These are phyloP conservation scores for Apis laboriosa DNA, from an alignment of 1,140 invertebrate genomes.

Conservation along the genomic window DNA sequence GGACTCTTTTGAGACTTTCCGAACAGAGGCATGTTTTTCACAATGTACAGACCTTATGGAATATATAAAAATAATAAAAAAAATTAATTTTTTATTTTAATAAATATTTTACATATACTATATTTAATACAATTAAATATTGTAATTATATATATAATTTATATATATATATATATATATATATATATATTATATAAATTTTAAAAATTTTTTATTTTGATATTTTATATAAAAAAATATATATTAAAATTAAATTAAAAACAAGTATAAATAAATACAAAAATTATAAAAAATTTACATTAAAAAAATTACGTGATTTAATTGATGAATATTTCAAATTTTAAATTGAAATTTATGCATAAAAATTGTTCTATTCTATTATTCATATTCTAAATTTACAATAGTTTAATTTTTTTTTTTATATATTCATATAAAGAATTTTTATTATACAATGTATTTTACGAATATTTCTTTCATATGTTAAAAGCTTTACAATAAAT, in stretches of 20 bases:
- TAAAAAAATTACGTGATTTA: constrained; percentile 30
- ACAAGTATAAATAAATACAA: neutral
- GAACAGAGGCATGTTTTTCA: constrained; percentile 93
- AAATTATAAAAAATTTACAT: neutral
- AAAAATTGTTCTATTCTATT: neutral
- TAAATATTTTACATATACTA: neutral
- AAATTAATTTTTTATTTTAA: neutral
- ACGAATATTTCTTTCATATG: neutral
- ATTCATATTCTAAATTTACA: constrained; percentile 4
- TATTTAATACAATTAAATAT: neutral
- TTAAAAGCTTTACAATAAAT: neutral
- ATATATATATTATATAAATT: neutral
- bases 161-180: neutral
- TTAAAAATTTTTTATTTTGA: neutral
- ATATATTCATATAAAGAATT: neutral
- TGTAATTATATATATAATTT: neutral
- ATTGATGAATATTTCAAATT: constrained; percentile 10
- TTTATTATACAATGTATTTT: neutral
- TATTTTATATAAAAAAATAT: neutral
- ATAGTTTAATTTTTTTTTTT: neutral
- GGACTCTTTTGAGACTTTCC: constrained; percentile 98
- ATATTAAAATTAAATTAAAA: neutral
- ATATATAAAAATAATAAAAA: constrained; percentile 40
- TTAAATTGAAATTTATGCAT: neutral
- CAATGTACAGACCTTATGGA: constrained; percentile 67